Evolutionary conservation across 2,113 vertebrate genomes (phyloP), one percentile per base, ranked within the genome.

Genomic region (Ptilonorhynchus violaceus): DNA sequence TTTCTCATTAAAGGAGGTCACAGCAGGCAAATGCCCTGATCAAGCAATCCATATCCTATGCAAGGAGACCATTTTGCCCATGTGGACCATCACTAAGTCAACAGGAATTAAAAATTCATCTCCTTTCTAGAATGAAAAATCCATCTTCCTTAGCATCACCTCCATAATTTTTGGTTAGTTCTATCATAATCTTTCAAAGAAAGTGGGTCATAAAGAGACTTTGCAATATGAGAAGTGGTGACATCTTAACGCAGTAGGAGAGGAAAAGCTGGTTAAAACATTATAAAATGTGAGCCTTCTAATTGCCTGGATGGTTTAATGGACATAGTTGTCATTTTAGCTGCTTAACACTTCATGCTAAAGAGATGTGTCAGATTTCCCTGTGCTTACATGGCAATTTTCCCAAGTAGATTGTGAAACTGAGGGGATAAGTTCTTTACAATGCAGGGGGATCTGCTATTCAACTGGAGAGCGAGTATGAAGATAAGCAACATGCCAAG

Each of bases 331-430:
- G 86, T 87, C 89, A 86, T 86, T 95, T 96, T 90, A 94, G 92
- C 88, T 88, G 59, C 81, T 92, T 89, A 88, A 76, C 58, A 79
- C 42, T 37, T 89, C 82, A 47, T 25, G 44, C 64, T 95, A 60
- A 83, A 90, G 84, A 85, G 92, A 90, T 88, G 81, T 94, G 85
- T 92, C 90, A 90, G 78, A 70, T 95, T 96, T 73, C 86, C 68
- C 44, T 72, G 27, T 22, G 79, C 88, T 90, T 78, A 81, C 49
- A 64, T 56, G 79, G 96, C 85, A 92, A 67, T 90, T 95, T 93
- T 93, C 93, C 82, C 90, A 84, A 93, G 90, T 18, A 95, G 92
- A 78, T 60, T 86, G 68, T 95, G 93, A 88, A 96, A 95, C 39
- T 75, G 92, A 96, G 95, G 88, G 93, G 95, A 64, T 87, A 93